Conservation (phyloP, 2,113 vertebrate genomes). For the Alethe castanea region DNA sequence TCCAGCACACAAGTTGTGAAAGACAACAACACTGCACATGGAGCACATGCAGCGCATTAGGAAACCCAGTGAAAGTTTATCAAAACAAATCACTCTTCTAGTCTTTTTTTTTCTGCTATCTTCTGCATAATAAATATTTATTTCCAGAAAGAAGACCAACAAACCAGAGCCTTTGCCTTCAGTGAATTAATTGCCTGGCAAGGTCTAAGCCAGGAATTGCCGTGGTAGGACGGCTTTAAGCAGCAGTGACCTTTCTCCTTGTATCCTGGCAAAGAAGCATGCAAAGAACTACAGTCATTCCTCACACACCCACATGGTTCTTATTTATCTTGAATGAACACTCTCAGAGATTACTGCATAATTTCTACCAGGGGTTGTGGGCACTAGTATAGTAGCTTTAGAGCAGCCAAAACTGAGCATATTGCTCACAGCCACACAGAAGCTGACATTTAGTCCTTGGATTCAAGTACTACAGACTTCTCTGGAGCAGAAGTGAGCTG, state of each 20-base stretch:
- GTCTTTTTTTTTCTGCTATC: not conserved
- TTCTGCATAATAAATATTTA: not conserved
- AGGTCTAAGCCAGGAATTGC: not conserved
- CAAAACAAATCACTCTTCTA: not conserved
- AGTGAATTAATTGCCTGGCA: not conserved
- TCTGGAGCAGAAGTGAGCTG: not conserved
- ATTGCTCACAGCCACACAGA: not conserved
- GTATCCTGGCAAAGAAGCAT: not conserved
- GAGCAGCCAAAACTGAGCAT: not conserved
- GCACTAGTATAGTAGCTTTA: not conserved
- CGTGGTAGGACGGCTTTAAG: not conserved
- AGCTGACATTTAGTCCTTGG: not conserved
- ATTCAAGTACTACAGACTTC: not conserved
- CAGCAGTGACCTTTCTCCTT: not conserved
- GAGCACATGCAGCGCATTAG: accelerated
- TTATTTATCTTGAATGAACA: conserved; percentile 52
- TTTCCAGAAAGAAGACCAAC: not conserved
- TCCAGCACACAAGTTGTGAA: not conserved
- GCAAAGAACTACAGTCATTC: not conserved
- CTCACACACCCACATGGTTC: conserved; percentile 6
- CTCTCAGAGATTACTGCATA: conserved; percentile 18
- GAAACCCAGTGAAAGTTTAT: not conserved
- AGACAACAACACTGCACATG: not conserved
- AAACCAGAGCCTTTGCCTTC: not conserved
- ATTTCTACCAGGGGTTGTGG: conserved; percentile 9